Conservation (phyloP, 1,140 invertebrate genomes). For the Lordiphosa mommai region DNA sequence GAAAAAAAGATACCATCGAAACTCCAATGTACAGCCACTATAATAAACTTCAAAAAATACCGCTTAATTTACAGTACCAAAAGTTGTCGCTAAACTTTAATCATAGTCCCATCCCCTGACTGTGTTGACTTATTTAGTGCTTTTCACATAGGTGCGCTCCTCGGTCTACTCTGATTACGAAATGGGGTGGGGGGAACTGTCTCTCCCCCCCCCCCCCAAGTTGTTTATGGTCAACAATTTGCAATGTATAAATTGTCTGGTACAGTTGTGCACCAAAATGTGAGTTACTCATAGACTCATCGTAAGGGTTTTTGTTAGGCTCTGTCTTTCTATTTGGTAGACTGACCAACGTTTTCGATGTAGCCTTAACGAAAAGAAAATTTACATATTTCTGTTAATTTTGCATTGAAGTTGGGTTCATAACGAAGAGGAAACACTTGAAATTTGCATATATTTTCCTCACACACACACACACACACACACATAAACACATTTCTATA, state of each 20-base stretch:
- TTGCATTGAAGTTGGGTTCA: constrained; percentile 78
- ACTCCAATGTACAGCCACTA: too few relatives aligned
- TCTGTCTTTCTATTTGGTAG: constrained; percentile 37
- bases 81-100: too few relatives aligned
- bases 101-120: too few relatives aligned
- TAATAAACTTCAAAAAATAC: too few relatives aligned
- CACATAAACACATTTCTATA: constrained; percentile 38
- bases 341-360: constrained; percentile 36
- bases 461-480: constrained; percentile 34
- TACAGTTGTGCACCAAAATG: constrained; percentile 60
- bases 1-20: too few relatives aligned
- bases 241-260: constrained; percentile 10
- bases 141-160: background rate
- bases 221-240: constrained; percentile 49
- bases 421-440: constrained; percentile 79
- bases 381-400: constrained; percentile 79
- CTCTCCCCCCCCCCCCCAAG: constrained; percentile 5
- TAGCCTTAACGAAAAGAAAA: constrained; percentile 67
- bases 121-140: too few relatives aligned
- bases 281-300: constrained; percentile 7
- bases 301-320: constrained; percentile 38
- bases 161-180: too few relatives aligned
- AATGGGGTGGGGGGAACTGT: too few relatives aligned
- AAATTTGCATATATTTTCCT: constrained; percentile 77
- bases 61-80: too few relatives aligned